Evolutionary conservation across 2,113 vertebrate genomes (phyloP), one percentile per base, ranked within the genome.

Genomic region (Copsychus sechellarum): DNA sequence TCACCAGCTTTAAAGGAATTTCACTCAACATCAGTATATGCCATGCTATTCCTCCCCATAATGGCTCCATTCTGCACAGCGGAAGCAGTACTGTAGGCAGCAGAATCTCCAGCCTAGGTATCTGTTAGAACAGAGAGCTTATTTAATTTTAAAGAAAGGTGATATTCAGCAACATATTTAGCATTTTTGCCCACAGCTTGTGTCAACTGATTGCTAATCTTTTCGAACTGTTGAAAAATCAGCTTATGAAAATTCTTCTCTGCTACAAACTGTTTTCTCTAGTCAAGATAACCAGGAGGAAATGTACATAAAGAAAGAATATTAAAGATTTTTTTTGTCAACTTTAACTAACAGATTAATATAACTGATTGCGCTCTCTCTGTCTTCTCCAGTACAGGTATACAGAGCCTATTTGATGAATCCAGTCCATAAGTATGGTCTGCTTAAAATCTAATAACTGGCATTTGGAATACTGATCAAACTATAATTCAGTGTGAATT

Each of bases 121-220:
- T 51, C 50, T 91, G 26, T 80, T 93, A 78, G 58, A 88, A 73
- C 38, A 64, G 51, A 51, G 90, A 73, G 42, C 43, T 69, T 92
- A 86, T 42, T 92, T 86, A 67, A 88, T 88, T 81, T 80, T 79
- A 77, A 95, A 97, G 91, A n/a, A 78, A 96, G 58, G 33, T 96
- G 64, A 92, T 78, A 88, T 74, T 96, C 87, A 86, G 50, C 79
- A 96, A 89, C 53, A 82, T 90, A 60, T 86, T 96, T 94, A 96
- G 29, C 81, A 48, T 80, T 91, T 90, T 93, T 88, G 12, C 19
- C 40, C 36, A 60, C 50, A 73, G 38, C 40, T 88, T 76, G 17
- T 73, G 33, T 81, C 91, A 85, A 70, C 13, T 96, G 91, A 91
- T 83, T 66, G 23, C 57, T 57, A 15, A 90, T 94, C 87, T 88